Evolutionary conservation across 1,140 invertebrate species (phyloP), one percentile per base, ranked within the genome.

Genomic region (Amphibalanus amphitrite): DNA sequence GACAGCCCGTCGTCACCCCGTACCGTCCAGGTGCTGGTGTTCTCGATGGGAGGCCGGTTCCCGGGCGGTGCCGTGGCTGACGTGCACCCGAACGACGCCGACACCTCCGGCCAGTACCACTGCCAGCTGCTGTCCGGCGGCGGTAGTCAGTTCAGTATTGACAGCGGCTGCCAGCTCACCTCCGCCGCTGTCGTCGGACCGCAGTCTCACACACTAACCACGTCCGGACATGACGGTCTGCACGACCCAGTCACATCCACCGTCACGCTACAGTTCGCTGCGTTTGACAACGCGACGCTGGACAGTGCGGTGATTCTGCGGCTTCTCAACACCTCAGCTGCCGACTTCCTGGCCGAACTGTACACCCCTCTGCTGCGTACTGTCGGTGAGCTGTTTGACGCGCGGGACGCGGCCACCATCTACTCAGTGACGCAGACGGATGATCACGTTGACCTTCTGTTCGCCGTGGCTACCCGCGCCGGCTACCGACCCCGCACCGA

Each of bases 1-100:
- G 94, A 97, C 77, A 93, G 88, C 78, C 92, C 93, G 8, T 94
- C 93, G 0, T 87, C 86, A 25, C 83, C 92, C 15, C 84, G 94
- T 75, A 89, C 88, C 28, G 88, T 91, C 0, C 89, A 90, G 74
- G 84, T 96, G 28, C 80, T 92, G 29, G 87, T 96, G 13, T 79
- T 90, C 77, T 84, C 89, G 0, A 90, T 90, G 74, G 89, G 10
- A 3, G 86, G 87, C 69, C 83, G 83, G 69, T 80, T 82, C 29
- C 78, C 80, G 23, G 75, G 85, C 83, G 90, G 91, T 65, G 90
- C 90, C 80, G 88, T 98, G 73, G 94, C 92, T 26, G 86, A 94
- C 80, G 89, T 97, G 0, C 89, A 89, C 80, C 95, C 95, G 6
- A 90, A 93, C 76, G 95, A 97, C 82, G 85, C 87, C 6, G 94